Evolutionary conservation across 2,113 vertebrate species (phyloP).

Genomic region (Merops nubicus): DNA sequence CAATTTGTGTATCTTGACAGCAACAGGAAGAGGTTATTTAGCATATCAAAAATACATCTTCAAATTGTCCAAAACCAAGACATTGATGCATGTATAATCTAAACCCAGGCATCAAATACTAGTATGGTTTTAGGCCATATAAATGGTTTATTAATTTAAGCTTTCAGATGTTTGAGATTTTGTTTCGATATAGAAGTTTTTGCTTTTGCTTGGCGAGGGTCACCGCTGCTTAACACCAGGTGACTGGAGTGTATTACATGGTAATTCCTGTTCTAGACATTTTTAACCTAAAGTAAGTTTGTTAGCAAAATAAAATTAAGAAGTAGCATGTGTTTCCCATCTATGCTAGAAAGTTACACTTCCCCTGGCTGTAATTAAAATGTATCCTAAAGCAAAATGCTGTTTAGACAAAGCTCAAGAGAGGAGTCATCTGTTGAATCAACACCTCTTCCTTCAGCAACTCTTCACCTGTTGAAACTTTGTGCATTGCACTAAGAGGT

Average conservation of each 20-base stretch:
- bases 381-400: neutral
- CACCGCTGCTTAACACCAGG: neutral
- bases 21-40: neutral
- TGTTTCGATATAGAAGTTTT: neutral
- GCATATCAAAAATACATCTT: neutral
- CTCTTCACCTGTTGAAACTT: neutral
- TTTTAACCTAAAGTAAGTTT: neutral
- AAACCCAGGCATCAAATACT: neutral
- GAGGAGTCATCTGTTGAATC: neutral
- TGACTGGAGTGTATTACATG: neutral
- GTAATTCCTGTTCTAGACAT: neutral
- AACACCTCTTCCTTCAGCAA: neutral
- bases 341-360: neutral
- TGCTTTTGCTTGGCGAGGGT: neutral
- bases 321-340: neutral
- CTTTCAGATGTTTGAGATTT: neutral
- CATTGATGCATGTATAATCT: neutral
- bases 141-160: neutral
- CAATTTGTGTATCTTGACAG: neutral
- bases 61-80: neutral
- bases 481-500: neutral
- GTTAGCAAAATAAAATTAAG: neutral
- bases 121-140: neutral
- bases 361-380: slow-evolving; percentile 9
- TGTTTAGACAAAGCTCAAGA: neutral